Base-by-base conservation (phyloP, 1,140 invertebrate species). In the Cherax destructor region DNA sequence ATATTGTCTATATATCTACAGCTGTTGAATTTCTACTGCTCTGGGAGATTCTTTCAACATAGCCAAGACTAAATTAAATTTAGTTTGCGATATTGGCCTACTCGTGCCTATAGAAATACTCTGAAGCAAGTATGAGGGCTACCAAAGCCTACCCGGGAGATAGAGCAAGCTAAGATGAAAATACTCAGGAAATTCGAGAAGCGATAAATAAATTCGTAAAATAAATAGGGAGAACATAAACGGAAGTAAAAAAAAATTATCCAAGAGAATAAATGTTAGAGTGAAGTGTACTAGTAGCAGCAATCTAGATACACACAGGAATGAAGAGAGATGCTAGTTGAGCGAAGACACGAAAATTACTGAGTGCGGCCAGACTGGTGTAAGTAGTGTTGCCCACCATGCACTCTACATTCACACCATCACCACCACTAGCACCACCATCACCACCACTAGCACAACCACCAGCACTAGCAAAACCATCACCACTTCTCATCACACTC, bases 11-110 rank as follows among this genome's bases (percentile, higher is more conserved):
- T 74, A 79, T 49, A 41, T 80, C 87, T 89, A 89, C 87, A 83
- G 87, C 87, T 47, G 79, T 50, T 89, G 79, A 83, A 65, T 21
- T 76, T 88, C 86, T 89, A 89, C 87, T 72, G 18, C 30, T 81
- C 85, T 59, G 24, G 78, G 72, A 86, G 76, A 47, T 3, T 83
- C 87, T 72, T 89, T 89, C 87, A 89, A 83, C 80, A 74, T 56
- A n/a, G 87, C 79, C 79, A 89, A 83, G 65, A 52, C 78, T 83
- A 81, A 77, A 79, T 83, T 65, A 74, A 83, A 76, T 83, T 83
- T 83, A 89, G 65, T 69, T 74, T 72, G 61, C 52, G 10, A 78
- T 83, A 72, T 65, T n/a, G 21, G 47, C 77, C 87, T 89, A 89
- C 87, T 80, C 61, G 65, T 89, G 80, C 79, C 87, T 89, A 81